phyloP scores from a whole-genome alignment of 1,140 invertebrate species.

The Euwallacea fornicatus region DNA sequence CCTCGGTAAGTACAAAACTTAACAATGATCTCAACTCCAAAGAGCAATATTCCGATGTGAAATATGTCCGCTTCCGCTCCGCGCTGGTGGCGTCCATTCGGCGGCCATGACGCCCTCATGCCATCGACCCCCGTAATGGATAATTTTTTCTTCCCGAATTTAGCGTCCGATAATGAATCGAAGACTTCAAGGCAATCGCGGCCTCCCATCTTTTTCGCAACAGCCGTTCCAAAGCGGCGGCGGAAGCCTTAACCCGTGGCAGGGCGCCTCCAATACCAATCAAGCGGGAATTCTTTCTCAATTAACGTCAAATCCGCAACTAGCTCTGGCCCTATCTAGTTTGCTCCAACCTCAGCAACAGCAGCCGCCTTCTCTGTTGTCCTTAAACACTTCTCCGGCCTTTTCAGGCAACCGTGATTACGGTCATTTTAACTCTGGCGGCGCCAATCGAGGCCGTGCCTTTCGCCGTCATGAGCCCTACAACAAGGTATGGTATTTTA shows the following conservation, averaged over 20 bases:
- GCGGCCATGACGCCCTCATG: neutral
- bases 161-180: slow-evolving; percentile 48
- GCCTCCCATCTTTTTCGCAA: slow-evolving; percentile 49
- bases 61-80: no score
- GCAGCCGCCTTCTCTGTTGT: slow-evolving; percentile 52
- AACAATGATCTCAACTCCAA: no score
- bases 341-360: slow-evolving; percentile 51
- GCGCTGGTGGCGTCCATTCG: neutral
- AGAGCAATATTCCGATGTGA: no score
- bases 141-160: slow-evolving; percentile 8
- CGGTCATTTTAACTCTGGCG: slow-evolving; percentile 44
- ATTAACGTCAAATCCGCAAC: slow-evolving; percentile 50
- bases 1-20: no score
- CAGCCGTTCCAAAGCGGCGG: slow-evolving; percentile 49
- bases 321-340: slow-evolving; percentile 52
- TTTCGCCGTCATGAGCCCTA: slow-evolving; percentile 51
- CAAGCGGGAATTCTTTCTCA: slow-evolving; percentile 43
- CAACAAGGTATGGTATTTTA: slow-evolving; percentile 50
- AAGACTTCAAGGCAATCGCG: slow-evolving; percentile 49
- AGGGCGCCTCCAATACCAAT: slow-evolving; percentile 47
- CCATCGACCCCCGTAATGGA: neutral
- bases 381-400: slow-evolving; percentile 50
- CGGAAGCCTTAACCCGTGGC: slow-evolving; percentile 51
- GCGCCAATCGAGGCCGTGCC: slow-evolving; percentile 49
- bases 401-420: slow-evolving; percentile 50